Evolutionary conservation across 2,797 vertebrate species (phyloP).

Genomic region (Microtus obscurus): DNA sequence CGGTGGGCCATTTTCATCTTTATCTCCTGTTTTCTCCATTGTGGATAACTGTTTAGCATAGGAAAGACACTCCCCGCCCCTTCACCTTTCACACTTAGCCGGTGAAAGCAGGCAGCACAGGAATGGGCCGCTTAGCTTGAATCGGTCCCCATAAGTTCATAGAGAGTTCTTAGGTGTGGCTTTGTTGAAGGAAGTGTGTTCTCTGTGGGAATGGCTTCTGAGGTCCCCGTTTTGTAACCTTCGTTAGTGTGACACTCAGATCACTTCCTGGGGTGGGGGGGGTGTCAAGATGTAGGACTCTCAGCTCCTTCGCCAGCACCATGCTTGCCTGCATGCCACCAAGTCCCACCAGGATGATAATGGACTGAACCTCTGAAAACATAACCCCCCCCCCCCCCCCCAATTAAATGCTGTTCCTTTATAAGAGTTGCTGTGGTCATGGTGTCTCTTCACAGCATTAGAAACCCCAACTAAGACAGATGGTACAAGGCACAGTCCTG

Average conservation of each 20-base stretch:
- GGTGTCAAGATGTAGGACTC: background rate
- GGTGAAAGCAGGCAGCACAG: background rate
- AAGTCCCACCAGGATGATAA: background rate
- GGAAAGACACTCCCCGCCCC: background rate
- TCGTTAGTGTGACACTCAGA: background rate
- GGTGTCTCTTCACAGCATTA: background rate
- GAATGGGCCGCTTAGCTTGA: background rate
- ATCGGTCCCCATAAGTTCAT: background rate
- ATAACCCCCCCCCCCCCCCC: background rate
- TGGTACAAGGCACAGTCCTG: accelerated
- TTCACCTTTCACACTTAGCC: background rate
- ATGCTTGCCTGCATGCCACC: accelerated
- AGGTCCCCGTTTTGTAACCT: background rate
- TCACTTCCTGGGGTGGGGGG: background rate
- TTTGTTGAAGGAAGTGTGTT: background rate
- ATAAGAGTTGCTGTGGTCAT: background rate
- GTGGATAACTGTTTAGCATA: background rate
- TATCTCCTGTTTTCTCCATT: background rate
- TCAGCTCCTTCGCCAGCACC: background rate
- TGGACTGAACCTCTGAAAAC: background rate
- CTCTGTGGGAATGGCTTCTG: background rate
- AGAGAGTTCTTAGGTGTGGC: background rate
- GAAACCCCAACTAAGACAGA: background rate
- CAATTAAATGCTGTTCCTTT: background rate
- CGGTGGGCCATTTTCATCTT: background rate